Evolutionary conservation across 2,888 invertebrate species (phyloP).

Genomic region (Crepidodera aurea): DNA sequence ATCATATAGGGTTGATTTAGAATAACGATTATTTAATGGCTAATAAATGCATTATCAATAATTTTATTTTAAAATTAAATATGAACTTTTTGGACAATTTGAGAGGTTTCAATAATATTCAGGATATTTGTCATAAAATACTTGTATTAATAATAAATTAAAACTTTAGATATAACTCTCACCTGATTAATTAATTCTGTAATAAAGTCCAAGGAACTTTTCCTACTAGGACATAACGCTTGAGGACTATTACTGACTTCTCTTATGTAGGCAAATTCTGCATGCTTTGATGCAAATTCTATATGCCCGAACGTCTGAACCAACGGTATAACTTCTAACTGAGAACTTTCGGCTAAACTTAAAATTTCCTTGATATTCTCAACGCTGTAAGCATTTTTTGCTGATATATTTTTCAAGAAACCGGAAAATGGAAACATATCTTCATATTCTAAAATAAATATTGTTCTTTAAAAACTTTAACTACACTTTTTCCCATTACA

Average conservation of each 20-base stretch:
- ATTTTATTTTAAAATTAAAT: too few species aligned
- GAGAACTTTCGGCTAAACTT: slow-evolving; percentile 65
- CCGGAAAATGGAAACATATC: slow-evolving; percentile 82
- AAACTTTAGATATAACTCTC: too few species aligned
- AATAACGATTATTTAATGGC: too few species aligned
- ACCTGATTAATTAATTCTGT: slow-evolving; percentile 76
- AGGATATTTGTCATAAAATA: too few species aligned
- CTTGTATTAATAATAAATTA: too few species aligned
- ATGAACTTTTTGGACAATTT: too few species aligned
- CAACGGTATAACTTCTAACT: slow-evolving; percentile 75
- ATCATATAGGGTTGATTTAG: too few species aligned
- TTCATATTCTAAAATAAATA: slow-evolving; percentile 71
- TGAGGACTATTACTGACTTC: slow-evolving; percentile 74
- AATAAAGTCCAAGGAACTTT: slow-evolving; percentile 69
- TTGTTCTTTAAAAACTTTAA: too few species aligned
- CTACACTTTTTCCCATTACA: too few species aligned
- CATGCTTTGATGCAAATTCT: slow-evolving; percentile 78
- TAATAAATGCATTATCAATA: too few species aligned
- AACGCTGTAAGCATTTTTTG: slow-evolving; percentile 68
- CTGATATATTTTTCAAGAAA: slow-evolving; percentile 64
- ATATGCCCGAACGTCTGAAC: slow-evolving; percentile 88
- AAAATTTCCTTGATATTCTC: slow-evolving; percentile 68
- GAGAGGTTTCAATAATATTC: too few species aligned
- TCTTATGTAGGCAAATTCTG: slow-evolving; percentile 69
- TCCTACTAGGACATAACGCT: slow-evolving; percentile 76